Evolutionary conservation across 2,888 invertebrate genomes (phyloP), one percentile per base, ranked within the genome.

Genomic region (Oscheius onirici): DNA sequence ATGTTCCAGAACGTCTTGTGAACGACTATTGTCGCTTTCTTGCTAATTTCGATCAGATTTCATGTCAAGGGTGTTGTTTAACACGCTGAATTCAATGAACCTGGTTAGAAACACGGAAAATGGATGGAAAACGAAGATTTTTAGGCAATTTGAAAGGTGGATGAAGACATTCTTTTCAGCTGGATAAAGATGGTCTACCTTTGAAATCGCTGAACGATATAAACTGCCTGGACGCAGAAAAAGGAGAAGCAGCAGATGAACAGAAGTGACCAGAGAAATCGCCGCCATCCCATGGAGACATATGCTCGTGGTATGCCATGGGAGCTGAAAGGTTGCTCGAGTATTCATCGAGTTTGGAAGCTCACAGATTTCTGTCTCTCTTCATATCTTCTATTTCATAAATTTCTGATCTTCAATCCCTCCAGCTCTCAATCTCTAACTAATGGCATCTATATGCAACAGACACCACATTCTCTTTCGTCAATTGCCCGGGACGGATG

Each of bases 261-360:
- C 22, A 87, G 75, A 17, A 83, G 63, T 10, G 80, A 41, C 87
- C 87, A 87, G 41, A 86, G 72, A 15, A 66, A 57, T 24, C 84
- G 57, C 24, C 82, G 70, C 40, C 75, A 72, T 20, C 80, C 82
- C 3, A 52, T 69, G 6, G 86, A 83, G 34, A 77, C 80, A 55
- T 81, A 84, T 2, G 86, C 84, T n/a, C 86, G 76, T 6, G 86
- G 86, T 34, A 87, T 80, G 26, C 86, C 87, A 68, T 87, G 86
- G 10, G 86, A 85, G 73, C 84, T 85, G 41, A 49, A 75, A 70
- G n/a, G 17, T 60, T 22, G 20, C 41, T 15, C 22, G 41, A 43
- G 43, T 41, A 15, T 17, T 34, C 28, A 34, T 20, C 8, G 28
- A n/a, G 26, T 28, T 20, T 11, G 57, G 20, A 17, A 17, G 20